Evolutionary conservation across 2,113 vertebrate species (phyloP).

Genomic region (Gasterosteus aculeatus): DNA sequence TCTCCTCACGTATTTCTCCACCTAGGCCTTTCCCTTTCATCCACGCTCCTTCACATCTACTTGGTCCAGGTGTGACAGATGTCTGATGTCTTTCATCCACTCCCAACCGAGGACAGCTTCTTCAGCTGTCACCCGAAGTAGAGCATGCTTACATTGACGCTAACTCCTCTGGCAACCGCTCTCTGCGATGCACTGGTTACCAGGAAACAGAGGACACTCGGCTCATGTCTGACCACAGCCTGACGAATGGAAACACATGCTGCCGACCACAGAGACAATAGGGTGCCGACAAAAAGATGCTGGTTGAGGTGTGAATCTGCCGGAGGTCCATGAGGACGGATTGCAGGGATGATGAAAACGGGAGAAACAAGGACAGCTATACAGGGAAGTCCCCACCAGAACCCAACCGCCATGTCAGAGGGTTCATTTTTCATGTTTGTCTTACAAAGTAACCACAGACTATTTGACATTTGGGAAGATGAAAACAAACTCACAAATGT

Average conservation of each 20-base stretch:
- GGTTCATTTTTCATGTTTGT: constrained; percentile 2
- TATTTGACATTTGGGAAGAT: constrained; percentile 7
- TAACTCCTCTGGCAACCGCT: constrained; percentile 1
- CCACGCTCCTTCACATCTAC: constrained; percentile 13
- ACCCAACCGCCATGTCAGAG: not conserved
- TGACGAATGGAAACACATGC: constrained; percentile 77
- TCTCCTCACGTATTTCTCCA: constrained; percentile 13
- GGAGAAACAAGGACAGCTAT: constrained; percentile 42
- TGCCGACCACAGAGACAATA: constrained; percentile 48
- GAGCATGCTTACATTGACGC: constrained; percentile 20
- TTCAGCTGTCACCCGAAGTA: not conserved
- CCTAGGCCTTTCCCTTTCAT: constrained; percentile 34
- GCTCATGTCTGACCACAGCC: constrained; percentile 48
- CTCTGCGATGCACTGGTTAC: constrained; percentile 38
- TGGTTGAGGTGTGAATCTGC: constrained; percentile 67
- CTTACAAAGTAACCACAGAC: constrained; percentile 16
- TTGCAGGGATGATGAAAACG: constrained; percentile 41
- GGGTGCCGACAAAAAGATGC: constrained; percentile 64
- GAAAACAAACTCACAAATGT: not conserved
- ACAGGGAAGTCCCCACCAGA: not conserved
- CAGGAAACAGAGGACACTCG: constrained; percentile 25
- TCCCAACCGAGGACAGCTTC: not conserved
- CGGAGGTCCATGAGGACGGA: constrained; percentile 47
- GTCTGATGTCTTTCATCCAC: not conserved
- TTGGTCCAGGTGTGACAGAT: not conserved